phyloP scores from a whole-genome alignment of 2,113 vertebrate genomes.

The Beaufortia kweichowensis region DNA sequence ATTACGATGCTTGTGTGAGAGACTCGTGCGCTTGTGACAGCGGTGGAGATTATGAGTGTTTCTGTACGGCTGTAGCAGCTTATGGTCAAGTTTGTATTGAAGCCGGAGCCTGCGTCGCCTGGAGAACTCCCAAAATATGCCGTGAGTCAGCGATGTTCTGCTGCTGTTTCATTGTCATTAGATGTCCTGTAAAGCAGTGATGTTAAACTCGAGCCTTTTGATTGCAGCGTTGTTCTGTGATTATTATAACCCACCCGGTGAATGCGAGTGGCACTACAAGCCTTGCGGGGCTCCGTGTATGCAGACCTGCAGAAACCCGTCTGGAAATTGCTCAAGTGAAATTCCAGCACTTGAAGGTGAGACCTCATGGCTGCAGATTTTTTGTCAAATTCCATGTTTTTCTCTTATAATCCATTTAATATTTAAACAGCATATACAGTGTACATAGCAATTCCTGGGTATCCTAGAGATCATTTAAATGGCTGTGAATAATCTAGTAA shows the following conservation, averaged over 20 bases:
- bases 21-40: constrained; percentile 91
- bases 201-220: not conserved
- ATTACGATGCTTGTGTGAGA: constrained; percentile 86
- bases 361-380: too few relatives aligned
- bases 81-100: constrained; percentile 87
- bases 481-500: too few relatives aligned
- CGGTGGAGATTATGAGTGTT: constrained; percentile 92
- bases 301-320: constrained; percentile 88
- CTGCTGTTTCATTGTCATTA: not conserved
- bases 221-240: constrained; percentile 90
- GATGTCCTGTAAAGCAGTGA: not conserved
- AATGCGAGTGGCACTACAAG: constrained; percentile 92
- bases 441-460: too few relatives aligned
- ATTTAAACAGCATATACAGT: too few relatives aligned
- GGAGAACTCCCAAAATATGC: constrained; percentile 88
- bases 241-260: constrained; percentile 84
- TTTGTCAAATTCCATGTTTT: too few relatives aligned
- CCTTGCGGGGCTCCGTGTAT: constrained; percentile 86
- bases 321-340: constrained; percentile 78
- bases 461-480: too few relatives aligned
- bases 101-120: constrained; percentile 79
- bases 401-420: too few relatives aligned
- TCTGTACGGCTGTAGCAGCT: constrained; percentile 90
- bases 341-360: constrained; percentile 85
- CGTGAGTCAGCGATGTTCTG: constrained; percentile 77